Base-by-base conservation (phyloP, 1,140 invertebrate species). In the Diabrotica virgifera region DNA sequence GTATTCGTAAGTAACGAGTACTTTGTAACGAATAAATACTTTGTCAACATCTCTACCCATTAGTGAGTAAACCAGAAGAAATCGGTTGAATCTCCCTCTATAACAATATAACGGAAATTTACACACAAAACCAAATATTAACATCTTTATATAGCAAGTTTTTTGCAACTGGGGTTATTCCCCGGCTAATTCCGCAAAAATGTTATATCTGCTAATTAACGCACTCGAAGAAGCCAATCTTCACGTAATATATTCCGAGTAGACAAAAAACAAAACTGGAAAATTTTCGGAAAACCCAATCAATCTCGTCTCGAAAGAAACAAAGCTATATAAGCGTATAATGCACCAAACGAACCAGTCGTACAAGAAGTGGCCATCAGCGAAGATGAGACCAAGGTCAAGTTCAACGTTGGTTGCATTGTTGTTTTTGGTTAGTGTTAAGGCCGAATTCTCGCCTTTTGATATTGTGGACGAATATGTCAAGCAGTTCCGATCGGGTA, bases 401-500 rank as follows among this genome's bases (percentile, higher is more conserved):
- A 36, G 7, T 12, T 3, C 37, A 36, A 1, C 7, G 10, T 37
- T 57, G 24, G 37, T 57, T 2, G 5, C 37, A 0, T 4, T 57
- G 11, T 10, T 10, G 24, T 11, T 57, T 7, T 36, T 36, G 6
- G n/a, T 24, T 12, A 14, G 8, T 35, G 13, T 14, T 14, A 52
- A 24, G 36, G 59, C 12, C 46, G 36, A n/a, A 12, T 62, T 56
- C 40, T 67, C 64, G 9, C 68, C 68, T 6, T 69, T 69, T 50
- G 60, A 63, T 14, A 24, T 69, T 13, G 62, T 62, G 37, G 58
- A 69, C 13, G 52, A 69, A 36, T 69, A 67, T 51, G 64, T 69
- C 3, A 13, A 66, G 13, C 52, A 58, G 7, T 69, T 66, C 61
- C 36, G 52, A 36, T 59, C 53, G 12, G 64, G 61, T 10, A 53